Evolutionary conservation across 2,888 invertebrate genomes (phyloP).

Genomic region (Lochmaea capreae): DNA sequence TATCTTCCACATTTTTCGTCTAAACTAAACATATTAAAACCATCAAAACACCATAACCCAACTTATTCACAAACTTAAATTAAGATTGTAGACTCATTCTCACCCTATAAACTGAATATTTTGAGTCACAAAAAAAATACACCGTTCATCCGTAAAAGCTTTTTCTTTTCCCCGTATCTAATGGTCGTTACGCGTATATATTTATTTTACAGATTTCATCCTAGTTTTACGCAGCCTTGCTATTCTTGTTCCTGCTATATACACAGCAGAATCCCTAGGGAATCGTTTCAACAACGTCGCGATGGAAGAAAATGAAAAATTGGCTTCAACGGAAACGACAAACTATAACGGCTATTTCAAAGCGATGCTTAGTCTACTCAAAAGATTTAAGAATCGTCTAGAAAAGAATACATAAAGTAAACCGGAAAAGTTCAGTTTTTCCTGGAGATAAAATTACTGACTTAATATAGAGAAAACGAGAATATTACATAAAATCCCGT

Average conservation of each 20-base stretch:
- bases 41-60: not conserved
- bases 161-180: not conserved
- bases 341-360: conserved; percentile 30
- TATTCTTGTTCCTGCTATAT: not conserved
- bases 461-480: conserved; percentile 3
- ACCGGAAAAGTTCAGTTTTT: conserved; percentile 21
- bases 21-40: not conserved
- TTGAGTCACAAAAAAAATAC: not conserved
- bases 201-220: not conserved
- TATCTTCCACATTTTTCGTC: conserved; percentile 10
- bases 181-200: not conserved
- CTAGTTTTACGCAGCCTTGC: not conserved
- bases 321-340: conserved; percentile 26
- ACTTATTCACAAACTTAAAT: too few relatives aligned
- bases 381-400: conserved; percentile 26
- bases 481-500: conserved; percentile 9
- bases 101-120: not conserved
- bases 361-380: conserved; percentile 26
- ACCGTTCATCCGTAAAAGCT: not conserved
- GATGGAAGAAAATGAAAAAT: conserved; percentile 27
- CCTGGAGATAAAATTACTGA: conserved; percentile 21
- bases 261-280: not conserved
- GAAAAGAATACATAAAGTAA: conserved; percentile 28
- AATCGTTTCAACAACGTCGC: conserved; percentile 2
- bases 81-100: too few relatives aligned